These are phyloP conservation scores for Chloroceryle amazona DNA, from an alignment of 2,797 vertebrate species.

Conservation along the genomic window DNA sequence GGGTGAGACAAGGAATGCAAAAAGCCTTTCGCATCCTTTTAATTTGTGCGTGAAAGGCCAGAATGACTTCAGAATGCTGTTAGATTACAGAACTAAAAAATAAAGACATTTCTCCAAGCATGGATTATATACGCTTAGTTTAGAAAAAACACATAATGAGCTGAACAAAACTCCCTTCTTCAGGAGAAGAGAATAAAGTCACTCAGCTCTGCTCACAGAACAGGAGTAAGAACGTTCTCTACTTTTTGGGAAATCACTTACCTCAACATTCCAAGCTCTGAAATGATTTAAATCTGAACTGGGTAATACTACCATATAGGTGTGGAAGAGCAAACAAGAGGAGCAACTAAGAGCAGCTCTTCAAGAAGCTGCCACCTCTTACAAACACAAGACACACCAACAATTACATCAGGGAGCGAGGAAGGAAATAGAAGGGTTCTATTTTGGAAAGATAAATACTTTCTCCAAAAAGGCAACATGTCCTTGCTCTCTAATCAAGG, in stretches of 20 bases:
- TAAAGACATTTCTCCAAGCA: neutral
- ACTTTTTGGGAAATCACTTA: neutral
- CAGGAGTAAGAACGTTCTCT: neutral
- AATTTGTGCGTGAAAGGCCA: neutral
- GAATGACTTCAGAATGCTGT: neutral
- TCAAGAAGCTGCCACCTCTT: neutral
- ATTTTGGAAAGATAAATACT: neutral
- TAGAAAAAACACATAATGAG: neutral
- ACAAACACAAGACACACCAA: accelerated
- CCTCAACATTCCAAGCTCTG: neutral
- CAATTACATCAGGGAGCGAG: accelerated
- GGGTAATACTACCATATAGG: neutral
- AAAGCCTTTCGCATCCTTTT: neutral
- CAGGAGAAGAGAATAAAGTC: neutral
- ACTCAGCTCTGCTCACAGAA: neutral
- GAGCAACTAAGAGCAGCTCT: neutral
- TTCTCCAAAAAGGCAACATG: neutral
- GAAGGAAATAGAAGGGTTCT: neutral
- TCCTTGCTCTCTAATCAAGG: neutral
- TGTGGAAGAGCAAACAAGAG: neutral
- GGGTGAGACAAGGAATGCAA: neutral
- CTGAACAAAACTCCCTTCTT: neutral
- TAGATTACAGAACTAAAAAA: neutral
- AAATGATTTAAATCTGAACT: neutral
- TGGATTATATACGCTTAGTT: neutral